Conservation (phyloP, 1,140 invertebrate species). For the Pachyrhynchus sulphureomaculatus region DNA sequence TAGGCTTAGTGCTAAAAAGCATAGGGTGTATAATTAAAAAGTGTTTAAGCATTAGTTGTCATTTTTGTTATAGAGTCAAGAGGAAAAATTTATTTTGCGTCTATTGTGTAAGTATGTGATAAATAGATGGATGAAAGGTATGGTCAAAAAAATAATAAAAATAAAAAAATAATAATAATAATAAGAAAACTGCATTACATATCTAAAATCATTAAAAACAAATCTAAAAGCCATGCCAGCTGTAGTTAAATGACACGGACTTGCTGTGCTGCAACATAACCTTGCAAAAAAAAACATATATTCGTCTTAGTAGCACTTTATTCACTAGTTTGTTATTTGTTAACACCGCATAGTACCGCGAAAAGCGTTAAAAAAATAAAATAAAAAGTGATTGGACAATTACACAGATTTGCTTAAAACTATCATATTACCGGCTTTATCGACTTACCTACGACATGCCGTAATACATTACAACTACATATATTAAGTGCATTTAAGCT, state of each 20-base stretch:
- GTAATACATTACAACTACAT: not conserved
- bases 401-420: not conserved
- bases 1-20: slow-evolving; percentile 29
- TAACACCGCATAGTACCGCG: slow-evolving; percentile 5
- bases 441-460: slow-evolving; percentile 8
- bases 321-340: not conserved
- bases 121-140: slow-evolving; percentile 21
- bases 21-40: slow-evolving; percentile 26
- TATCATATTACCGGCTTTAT: not conserved
- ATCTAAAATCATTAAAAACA: slow-evolving; percentile 21
- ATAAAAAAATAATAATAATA: slow-evolving; percentile 21
- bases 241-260: slow-evolving; percentile 13
- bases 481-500: not conserved
- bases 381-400: not conserved
- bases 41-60: slow-evolving; percentile 28
- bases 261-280: slow-evolving; percentile 2
- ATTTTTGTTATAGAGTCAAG: slow-evolving; percentile 23
- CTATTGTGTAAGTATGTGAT: slow-evolving; percentile 22
- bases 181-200: slow-evolving; percentile 19
- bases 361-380: slow-evolving; percentile 1
- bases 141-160: not conserved
- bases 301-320: slow-evolving; percentile 11
- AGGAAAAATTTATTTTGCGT: slow-evolving; percentile 1
- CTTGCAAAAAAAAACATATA: slow-evolving; percentile 9
- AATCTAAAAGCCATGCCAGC: slow-evolving; percentile 18